Evolutionary conservation across 1,140 invertebrate genomes (phyloP).

Genomic region (Nomia melanderi): DNA sequence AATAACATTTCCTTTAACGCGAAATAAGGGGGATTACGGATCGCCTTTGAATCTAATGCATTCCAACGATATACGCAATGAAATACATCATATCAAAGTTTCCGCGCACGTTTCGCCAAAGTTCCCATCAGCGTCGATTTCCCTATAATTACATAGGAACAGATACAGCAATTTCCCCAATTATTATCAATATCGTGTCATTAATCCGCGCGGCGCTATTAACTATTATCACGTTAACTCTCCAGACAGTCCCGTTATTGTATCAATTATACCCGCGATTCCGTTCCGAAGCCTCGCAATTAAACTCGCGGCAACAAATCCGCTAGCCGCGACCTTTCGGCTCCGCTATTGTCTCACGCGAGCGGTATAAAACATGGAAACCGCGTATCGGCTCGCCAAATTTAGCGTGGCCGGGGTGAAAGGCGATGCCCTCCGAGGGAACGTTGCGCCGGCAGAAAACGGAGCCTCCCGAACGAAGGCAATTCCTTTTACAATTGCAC

Average conservation of each 20-base stretch:
- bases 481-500: conserved; percentile 12
- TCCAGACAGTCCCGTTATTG: background rate
- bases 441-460: background rate
- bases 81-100: background rate
- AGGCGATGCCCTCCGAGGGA: background rate
- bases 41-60: too few species aligned
- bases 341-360: background rate
- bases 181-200: background rate
- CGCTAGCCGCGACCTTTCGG: background rate
- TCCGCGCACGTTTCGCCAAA: too few species aligned
- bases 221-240: background rate
- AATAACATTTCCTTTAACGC: too few species aligned
- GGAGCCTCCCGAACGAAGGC: conserved; percentile 5
- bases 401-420: background rate
- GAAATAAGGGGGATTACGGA: too few species aligned
- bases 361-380: background rate
- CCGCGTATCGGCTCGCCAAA: background rate
- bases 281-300: background rate
- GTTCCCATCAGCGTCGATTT: too few species aligned
- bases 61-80: too few species aligned
- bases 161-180: background rate
- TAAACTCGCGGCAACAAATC: background rate
- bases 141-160: too few species aligned
- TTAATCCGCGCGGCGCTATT: background rate
- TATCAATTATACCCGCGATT: background rate